Evolutionary conservation across 1,140 invertebrate genomes (phyloP).

Genomic region (Doryteuthis pealeii): DNA sequence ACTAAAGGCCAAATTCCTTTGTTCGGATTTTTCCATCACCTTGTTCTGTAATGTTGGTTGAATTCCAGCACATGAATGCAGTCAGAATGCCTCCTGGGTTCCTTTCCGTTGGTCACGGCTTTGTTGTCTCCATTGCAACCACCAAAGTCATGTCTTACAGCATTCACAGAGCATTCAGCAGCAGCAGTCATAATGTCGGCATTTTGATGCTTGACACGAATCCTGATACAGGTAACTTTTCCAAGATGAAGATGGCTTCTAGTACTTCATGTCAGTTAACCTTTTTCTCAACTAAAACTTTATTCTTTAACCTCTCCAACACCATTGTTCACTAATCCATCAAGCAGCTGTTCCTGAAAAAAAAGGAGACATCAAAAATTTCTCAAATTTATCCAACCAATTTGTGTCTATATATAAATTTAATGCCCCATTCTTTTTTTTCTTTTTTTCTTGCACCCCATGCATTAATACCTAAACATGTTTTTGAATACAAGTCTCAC

Average conservation of each 20-base stretch:
- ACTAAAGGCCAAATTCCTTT: no score
- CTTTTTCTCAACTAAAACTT: background rate
- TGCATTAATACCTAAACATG: no score
- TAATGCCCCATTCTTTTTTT: no score
- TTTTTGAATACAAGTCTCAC: no score
- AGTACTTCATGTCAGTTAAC: background rate
- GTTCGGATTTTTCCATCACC: no score
- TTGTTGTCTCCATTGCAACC: background rate
- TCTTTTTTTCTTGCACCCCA: no score
- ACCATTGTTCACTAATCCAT: background rate
- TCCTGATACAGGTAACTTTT: background rate
- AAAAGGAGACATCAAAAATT: background rate
- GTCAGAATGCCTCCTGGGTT: background rate
- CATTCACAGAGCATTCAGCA: background rate
- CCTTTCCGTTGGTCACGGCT: background rate
- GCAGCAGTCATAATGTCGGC: background rate
- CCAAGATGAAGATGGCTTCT: background rate
- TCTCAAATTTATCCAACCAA: background rate
- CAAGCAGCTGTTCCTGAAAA: background rate
- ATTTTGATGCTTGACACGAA: background rate
- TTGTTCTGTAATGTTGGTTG: no score
- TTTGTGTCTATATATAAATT: no score
- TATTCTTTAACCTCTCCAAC: background rate
- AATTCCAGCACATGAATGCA: background rate
- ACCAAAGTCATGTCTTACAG: background rate